Percentiles rank a stretch among this genome's conserved stretches.
Evolutionary conservation across 2,797 vertebrate genomes (phyloP).

Genomic region (Passerculus sandwichensis): DNA sequence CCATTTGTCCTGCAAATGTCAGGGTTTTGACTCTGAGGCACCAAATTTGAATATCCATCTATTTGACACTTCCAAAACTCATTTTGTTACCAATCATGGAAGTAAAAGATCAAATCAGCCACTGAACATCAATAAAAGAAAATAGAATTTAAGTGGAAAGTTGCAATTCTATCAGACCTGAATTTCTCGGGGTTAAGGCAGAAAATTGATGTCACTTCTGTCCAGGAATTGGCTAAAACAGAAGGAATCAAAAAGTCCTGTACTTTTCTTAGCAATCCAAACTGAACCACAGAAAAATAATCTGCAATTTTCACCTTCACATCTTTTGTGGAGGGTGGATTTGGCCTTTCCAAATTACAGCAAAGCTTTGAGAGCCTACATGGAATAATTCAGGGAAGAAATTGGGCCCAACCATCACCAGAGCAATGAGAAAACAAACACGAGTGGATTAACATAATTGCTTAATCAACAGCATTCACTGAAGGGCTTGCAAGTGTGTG

Average conservation of each 20-base stretch:
- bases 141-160: neutral
- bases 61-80: neutral
- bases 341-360: slow-evolving; percentile 36
- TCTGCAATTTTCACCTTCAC: slow-evolving; percentile 36
- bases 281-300: slow-evolving; percentile 27
- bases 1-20: neutral
- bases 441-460: slow-evolving; percentile 89
- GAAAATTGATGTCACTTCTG: neutral
- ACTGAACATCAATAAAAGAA: neutral
- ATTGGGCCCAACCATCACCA: slow-evolving; percentile 72
- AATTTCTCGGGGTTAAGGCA: neutral
- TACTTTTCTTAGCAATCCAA: neutral
- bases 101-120: neutral
- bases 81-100: neutral
- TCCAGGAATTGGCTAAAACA: neutral
- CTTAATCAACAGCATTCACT: slow-evolving; percentile 80
- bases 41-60: neutral
- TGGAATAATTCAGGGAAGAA: slow-evolving; percentile 70
- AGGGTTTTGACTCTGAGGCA: neutral
- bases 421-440: slow-evolving; percentile 87
- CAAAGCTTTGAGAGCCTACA: slow-evolving; percentile 43
- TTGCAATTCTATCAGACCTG: neutral
- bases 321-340: neutral
- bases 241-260: neutral
- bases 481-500: slow-evolving; percentile 76